A percentile compares a stretch with the other conserved stretches of the same genome.
Conservation (phyloP, 2,888 invertebrate genomes). For the Marronus borbonicus region DNA sequence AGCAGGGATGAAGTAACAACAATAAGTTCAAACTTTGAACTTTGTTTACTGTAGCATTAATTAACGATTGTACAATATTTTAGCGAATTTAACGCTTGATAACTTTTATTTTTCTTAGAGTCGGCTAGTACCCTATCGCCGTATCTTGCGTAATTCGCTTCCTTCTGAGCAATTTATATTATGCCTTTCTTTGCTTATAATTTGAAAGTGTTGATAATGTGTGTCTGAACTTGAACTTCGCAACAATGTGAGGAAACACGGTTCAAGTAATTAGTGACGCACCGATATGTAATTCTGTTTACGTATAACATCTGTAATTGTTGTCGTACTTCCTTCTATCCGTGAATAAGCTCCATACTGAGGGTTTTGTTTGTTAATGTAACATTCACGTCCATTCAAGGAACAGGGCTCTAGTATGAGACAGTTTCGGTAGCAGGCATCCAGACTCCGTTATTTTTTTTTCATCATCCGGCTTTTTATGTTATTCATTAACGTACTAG, state of each 20-base stretch:
- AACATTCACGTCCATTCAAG: no score
- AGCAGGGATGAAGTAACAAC: background rate
- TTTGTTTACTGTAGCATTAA: constrained; percentile 14
- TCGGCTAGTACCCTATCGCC: background rate
- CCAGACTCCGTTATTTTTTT: no score
- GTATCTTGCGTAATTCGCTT: no score
- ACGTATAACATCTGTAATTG: constrained; percentile 16
- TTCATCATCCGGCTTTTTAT: no score
- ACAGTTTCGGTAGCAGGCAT: no score
- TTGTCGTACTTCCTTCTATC: background rate
- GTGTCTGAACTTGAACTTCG: background rate
- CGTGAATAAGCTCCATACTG: background rate
- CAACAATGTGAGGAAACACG: constrained; percentile 16
- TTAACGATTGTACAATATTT: constrained; percentile 14
- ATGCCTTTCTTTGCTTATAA: no score
- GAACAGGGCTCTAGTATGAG: no score
- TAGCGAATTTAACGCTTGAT: background rate
- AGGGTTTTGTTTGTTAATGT: no score
- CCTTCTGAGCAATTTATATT: no score
- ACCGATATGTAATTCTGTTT: constrained; percentile 3
- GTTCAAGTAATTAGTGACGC: constrained; percentile 13
- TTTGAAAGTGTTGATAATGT: background rate
- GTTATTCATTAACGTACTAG: no score
- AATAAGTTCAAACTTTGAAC: background rate
- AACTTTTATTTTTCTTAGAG: background rate